These are phyloP conservation scores for Cariama cristata DNA, from an alignment of 2,113 vertebrate genomes.

Conservation along the genomic window DNA sequence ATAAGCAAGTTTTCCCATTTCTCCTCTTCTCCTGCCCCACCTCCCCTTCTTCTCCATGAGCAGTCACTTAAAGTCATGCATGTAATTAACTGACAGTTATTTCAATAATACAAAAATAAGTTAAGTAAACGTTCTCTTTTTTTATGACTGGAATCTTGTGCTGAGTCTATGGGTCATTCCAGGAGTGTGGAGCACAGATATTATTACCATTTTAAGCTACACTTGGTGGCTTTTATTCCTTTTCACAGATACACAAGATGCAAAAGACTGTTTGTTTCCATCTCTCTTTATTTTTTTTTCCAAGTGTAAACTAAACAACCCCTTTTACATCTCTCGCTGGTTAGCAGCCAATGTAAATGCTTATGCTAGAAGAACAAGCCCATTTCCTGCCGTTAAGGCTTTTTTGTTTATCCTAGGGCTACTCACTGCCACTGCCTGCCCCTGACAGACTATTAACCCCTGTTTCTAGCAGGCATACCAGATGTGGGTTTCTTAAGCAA, in stretches of 20 bases:
- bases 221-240: not conserved
- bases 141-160: not conserved
- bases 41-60: not conserved
- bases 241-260: slow-evolving; percentile 31
- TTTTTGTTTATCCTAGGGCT: slow-evolving; percentile 89
- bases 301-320: slow-evolving; percentile 83
- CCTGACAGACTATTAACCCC: slow-evolving; percentile 88
- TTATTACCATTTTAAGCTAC: not conserved
- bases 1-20: not conserved
- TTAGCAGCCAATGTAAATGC: slow-evolving; percentile 89
- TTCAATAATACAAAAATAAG: slow-evolving; percentile 6
- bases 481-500: slow-evolving; percentile 93
- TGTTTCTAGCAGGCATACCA: slow-evolving; percentile 85
- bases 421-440: slow-evolving; percentile 84
- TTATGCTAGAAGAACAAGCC: slow-evolving; percentile 88
- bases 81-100: not conserved
- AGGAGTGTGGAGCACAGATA: not conserved
- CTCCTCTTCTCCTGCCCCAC: not conserved
- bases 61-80: not conserved
- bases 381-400: slow-evolving; percentile 92
- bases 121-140: not conserved
- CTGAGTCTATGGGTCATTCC: not conserved
- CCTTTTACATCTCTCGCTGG: slow-evolving; percentile 81
- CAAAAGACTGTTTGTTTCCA: slow-evolving; percentile 60
- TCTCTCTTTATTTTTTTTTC: slow-evolving; percentile 50